Conservation (phyloP, 2,113 vertebrate genomes). For the Riparia riparia region DNA sequence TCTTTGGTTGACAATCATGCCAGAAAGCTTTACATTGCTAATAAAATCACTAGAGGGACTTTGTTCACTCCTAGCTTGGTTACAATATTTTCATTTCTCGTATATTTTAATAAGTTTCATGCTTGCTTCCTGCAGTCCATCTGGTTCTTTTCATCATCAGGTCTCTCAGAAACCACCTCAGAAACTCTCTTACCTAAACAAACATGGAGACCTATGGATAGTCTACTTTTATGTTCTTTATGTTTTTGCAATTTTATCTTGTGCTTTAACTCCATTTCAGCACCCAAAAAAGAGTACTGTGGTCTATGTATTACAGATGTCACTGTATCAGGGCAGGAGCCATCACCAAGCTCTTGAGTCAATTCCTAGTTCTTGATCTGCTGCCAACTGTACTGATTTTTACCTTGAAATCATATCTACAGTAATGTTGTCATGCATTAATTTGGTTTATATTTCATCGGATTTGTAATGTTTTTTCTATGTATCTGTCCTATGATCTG, state of each 20-base stretch:
- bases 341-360: neutral
- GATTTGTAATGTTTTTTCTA: too few relatives aligned
- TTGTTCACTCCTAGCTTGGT: neutral
- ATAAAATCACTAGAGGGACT: neutral
- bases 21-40: neutral
- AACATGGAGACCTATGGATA: neutral
- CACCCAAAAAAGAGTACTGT: neutral
- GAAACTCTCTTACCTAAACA: neutral
- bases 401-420: neutral
- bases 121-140: neutral
- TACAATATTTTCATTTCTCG: neutral
- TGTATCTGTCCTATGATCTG: too few relatives aligned
- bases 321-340: neutral
- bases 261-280: neutral
- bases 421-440: too few relatives aligned
- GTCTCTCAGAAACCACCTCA: neutral
- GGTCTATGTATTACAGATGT: neutral
- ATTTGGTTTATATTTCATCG: too few relatives aligned
- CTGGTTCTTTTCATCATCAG: neutral
- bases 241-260: neutral
- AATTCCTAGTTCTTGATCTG: neutral
- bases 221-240: neutral
- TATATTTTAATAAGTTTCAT: neutral
- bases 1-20: neutral
- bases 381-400: neutral